Evolutionary conservation across 1,140 invertebrate species (phyloP).

Genomic region (Cydia amplana): DNA sequence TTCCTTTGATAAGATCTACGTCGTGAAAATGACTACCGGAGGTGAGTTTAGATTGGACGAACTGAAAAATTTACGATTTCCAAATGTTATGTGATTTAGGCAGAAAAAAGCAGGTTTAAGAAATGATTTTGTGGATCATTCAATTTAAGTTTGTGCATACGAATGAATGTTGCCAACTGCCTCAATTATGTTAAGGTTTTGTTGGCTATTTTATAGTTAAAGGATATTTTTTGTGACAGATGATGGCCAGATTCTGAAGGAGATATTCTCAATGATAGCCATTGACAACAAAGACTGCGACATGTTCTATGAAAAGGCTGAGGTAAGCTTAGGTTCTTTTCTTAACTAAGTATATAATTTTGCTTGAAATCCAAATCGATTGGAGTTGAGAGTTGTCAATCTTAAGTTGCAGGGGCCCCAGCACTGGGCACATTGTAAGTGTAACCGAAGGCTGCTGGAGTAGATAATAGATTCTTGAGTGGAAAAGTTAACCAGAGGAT

Average conservation of each 20-base stretch:
- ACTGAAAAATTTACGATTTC: too few species aligned
- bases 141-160: too few species aligned
- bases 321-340: background rate
- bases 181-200: background rate
- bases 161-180: background rate
- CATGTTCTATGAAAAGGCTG: conserved; percentile 19
- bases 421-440: too few species aligned
- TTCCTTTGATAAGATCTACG: background rate
- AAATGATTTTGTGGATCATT: too few species aligned
- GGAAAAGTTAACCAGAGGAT: too few species aligned
- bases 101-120: too few species aligned
- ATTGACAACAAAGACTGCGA: conserved; percentile 19
- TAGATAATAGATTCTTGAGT: too few species aligned
- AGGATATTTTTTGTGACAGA: background rate
- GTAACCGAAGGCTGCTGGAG: too few species aligned
- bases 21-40: background rate
- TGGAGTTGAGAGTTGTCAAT: too few species aligned
- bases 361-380: background rate
- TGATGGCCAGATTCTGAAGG: conserved; percentile 3
- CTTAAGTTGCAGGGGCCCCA: too few species aligned
- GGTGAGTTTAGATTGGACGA: background rate
- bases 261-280: background rate
- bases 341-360: background rate
- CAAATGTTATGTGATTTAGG: too few species aligned
- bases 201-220: too few species aligned